Base-by-base conservation (phyloP, 1,140 invertebrate species). In the Sarcophaga peregrina region DNA sequence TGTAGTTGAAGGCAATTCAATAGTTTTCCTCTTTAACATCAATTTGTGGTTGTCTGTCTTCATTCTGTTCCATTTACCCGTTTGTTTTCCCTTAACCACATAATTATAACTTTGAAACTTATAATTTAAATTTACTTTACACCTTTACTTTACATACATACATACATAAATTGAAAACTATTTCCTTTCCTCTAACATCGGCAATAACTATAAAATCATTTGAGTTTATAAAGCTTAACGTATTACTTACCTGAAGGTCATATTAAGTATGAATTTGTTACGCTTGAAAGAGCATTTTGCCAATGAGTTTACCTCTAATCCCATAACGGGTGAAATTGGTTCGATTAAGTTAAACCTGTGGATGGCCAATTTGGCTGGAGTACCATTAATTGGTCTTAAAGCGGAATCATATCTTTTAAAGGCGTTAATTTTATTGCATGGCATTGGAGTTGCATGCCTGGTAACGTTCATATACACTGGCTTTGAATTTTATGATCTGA, bases 321-420 rank as follows among this genome's bases (percentile, higher is more conserved):
- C 86, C 8, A 58, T 62, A 5, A 75, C 74, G 13, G 87, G 87
- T 8, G 72, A 25, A 80, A 84, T 87, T 8, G 87, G 87, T 45
- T 88, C 87, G n/a, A 83, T 88, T 8, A 84, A 87, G 52, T 81
- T 88, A n/a, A 87, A 87, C 68, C 50, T 86, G n/a, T 87, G 85
- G 84, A 76, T 88, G 54, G 85, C 85, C 0, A 86, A 88, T 8
- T 45, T 86, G 17, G 82, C 82, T 20, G 87, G 87, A 8, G 48
- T 88, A n/a, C 87, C 87, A 0, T 17, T 88, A 20, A 17, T 84
- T 6, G 87, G 86, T 0, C 68, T 88, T 0, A 84, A 85, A 72
- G 11, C n/a, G 0, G 87, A 88, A 78, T 84, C 87, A 5, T 47
- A 15, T 0, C 2, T 11, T 0, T 54, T 87, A 9, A 83, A 47